Percentiles rank a stretch among this genome's conserved stretches.
These are phyloP conservation scores for Hylyphantes graminicola DNA, from an alignment of 1,140 invertebrate genomes.

Conservation along the genomic window DNA sequence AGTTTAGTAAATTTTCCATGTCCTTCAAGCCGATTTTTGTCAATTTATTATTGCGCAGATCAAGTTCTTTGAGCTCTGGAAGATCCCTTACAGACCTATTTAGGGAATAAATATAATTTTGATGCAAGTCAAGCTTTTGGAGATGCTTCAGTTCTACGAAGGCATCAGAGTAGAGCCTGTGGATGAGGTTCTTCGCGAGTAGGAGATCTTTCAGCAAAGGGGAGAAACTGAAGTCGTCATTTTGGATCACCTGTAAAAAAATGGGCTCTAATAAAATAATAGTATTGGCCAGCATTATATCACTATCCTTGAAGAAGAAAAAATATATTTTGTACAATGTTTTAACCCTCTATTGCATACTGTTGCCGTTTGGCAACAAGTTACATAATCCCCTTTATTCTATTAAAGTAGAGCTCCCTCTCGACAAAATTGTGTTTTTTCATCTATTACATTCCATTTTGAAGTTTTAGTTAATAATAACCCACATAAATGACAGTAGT, in stretches of 20 bases:
- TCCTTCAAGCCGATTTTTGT: not conserved
- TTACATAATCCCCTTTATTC: no score
- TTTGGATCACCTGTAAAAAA: not conserved
- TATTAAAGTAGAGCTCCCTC: no score
- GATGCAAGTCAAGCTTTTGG: not conserved
- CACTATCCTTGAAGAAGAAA: not conserved
- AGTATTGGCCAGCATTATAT: not conserved
- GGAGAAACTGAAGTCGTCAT: not conserved
- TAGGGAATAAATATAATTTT: not conserved
- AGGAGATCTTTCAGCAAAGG: not conserved
- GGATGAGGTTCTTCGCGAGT: not conserved
- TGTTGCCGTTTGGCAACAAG: no score
- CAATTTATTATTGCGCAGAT: not conserved
- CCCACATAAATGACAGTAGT: no score
- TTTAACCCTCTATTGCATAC: no score
- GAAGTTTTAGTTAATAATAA: no score
- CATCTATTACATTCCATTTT: no score
- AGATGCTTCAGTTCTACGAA: not conserved
- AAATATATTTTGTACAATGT: not conserved
- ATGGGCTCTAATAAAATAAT: not conserved
- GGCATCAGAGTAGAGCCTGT: not conserved
- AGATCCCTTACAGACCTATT: constrained; percentile 11
- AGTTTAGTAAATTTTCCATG: not conserved
- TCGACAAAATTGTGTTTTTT: no score
- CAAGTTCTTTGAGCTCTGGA: not conserved